phyloP scores from a whole-genome alignment of 1,140 invertebrate genomes.

The Trissolcus basalis region DNA sequence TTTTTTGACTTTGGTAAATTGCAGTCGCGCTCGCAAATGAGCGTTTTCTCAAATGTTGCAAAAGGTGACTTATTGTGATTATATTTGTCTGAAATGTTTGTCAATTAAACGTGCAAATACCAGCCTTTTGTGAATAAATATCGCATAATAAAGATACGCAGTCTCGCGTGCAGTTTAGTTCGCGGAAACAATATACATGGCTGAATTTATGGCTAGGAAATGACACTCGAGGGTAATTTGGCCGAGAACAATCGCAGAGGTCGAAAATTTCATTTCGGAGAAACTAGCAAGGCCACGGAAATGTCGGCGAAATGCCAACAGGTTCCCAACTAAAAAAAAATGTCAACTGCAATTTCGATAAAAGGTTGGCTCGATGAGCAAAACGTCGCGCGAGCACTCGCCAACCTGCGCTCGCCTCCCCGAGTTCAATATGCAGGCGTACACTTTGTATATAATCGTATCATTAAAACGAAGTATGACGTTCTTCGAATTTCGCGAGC shows the following conservation, averaged over 20 bases:
- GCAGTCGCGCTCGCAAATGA: too few species aligned
- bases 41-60: background rate
- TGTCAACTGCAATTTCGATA: constrained; percentile 41
- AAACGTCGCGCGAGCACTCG: constrained; percentile 7
- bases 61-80: background rate
- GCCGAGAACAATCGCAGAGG: constrained; percentile 7
- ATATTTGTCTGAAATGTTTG: background rate
- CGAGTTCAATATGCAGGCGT: constrained; percentile 14
- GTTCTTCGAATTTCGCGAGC: background rate
- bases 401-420: background rate
- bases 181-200: background rate
- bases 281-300: constrained; percentile 17
- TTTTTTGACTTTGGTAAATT: too few species aligned
- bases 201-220: background rate
- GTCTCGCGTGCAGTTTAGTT: background rate
- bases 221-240: background rate
- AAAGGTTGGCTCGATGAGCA: constrained; percentile 32
- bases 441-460: constrained; percentile 13
- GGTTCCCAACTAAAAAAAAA: constrained; percentile 34
- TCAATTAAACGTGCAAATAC: background rate
- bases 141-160: background rate
- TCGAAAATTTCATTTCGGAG: constrained; percentile 15
- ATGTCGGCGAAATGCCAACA: constrained; percentile 33
- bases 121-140: constrained; percentile 2
- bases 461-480: constrained; percentile 8